These are phyloP conservation scores for Xyliphius kryptos DNA, from an alignment of 2,113 vertebrate genomes.

Conservation along the genomic window DNA sequence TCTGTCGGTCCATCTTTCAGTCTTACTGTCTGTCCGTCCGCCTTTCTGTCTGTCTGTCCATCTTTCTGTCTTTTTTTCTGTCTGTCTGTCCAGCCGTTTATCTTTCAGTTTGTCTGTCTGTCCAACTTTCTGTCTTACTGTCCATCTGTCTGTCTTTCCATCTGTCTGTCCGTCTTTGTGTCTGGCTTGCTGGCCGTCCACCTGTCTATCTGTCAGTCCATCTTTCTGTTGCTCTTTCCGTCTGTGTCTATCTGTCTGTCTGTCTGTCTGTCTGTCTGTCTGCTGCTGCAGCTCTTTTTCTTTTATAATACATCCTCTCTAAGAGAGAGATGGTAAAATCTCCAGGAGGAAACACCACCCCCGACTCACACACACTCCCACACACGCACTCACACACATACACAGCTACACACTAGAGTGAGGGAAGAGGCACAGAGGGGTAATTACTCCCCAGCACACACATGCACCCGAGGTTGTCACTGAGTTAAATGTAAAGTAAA, in stretches of 20 bases:
- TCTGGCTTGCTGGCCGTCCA: too few species aligned
- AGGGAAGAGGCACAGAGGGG: too few species aligned
- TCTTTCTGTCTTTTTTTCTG: too few species aligned
- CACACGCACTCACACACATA: neutral
- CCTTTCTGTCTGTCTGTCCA: neutral
- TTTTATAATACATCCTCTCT: slow-evolving; percentile 1
- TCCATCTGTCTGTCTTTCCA: neutral
- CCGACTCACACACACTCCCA: neutral
- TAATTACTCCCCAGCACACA: too few species aligned
- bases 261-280: neutral
- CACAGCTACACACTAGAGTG: neutral
- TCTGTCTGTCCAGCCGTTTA: too few species aligned
- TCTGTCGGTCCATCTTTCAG: neutral
- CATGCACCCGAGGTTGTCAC: too few species aligned
- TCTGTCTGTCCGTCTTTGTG: too few species aligned
- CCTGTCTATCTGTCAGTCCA: too few species aligned
- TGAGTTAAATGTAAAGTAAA: too few species aligned
- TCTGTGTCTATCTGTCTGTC: neutral
- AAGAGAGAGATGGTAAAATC: slow-evolving; percentile 6
- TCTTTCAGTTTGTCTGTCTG: too few species aligned
- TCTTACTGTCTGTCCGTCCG: neutral
- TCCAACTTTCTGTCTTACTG: too few species aligned
- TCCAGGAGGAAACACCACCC: neutral
- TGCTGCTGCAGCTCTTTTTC: neutral
- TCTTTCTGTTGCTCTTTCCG: neutral